Percentiles rank a stretch among this genome's conserved stretches.
phyloP scores from a whole-genome alignment of 2,113 vertebrate genomes.

The Elephantulus edwardii region DNA sequence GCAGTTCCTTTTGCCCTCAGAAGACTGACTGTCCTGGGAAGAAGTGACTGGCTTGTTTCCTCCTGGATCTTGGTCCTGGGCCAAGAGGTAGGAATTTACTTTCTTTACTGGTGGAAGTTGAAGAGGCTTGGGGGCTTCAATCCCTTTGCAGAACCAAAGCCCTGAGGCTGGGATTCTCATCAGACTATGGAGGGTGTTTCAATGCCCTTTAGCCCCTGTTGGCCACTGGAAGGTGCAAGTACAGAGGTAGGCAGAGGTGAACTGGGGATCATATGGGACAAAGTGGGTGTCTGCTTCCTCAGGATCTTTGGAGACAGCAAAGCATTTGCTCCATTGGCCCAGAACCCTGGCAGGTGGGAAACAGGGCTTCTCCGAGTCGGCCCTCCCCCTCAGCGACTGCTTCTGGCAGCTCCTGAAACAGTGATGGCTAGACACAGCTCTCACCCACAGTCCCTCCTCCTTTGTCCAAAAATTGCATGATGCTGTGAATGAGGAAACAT shows the following conservation, averaged over 20 bases:
- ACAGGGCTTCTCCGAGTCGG: background rate
- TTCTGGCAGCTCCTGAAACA: too few species aligned
- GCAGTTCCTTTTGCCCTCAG: background rate
- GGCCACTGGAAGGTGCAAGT: background rate
- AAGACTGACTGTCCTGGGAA: background rate
- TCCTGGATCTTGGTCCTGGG: background rate
- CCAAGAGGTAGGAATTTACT: background rate
- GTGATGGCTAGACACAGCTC: background rate
- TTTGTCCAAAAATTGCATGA: conserved; percentile 74
- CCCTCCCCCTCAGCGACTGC: background rate
- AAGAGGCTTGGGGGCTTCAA: background rate
- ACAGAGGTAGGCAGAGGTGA: conserved; percentile 63
- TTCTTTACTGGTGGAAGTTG: background rate
- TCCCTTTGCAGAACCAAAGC: background rate
- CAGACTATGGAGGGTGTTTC: background rate
- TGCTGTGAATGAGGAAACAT: conserved; percentile 59
- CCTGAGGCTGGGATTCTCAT: background rate
- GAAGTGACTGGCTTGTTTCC: background rate
- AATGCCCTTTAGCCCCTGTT: fast-evolving
- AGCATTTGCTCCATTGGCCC: background rate
- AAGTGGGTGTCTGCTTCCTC: background rate
- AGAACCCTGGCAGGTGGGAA: background rate
- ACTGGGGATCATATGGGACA: background rate
- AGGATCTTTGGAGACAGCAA: background rate
- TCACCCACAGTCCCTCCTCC: fast-evolving